Percentiles rank a stretch among this genome's conserved stretches.
These are phyloP conservation scores for Plecturocebus donacophilus DNA, from an alignment of 2,113 vertebrate genomes.

Conservation along the genomic window DNA sequence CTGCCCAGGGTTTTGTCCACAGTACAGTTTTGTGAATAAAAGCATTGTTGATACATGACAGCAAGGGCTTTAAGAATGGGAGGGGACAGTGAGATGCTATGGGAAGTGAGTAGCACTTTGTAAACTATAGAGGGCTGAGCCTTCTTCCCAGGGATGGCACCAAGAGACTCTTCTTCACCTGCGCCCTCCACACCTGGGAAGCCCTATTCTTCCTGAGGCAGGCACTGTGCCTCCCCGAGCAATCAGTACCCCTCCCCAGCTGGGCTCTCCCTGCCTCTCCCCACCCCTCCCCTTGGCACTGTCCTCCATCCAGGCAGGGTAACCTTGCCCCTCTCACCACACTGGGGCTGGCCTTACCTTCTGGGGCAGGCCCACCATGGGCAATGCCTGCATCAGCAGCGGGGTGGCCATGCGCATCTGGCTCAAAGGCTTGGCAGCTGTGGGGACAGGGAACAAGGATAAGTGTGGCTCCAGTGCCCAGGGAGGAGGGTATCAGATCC, in stretches of 20 bases:
- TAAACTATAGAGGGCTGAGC: neutral
- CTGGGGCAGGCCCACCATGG: neutral
- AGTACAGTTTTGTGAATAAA: neutral
- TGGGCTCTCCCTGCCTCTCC: neutral
- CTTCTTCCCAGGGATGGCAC: neutral
- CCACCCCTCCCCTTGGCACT: neutral
- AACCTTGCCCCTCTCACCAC: neutral
- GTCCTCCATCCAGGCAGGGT: too few relatives aligned
- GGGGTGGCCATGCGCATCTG: constrained; percentile 84
- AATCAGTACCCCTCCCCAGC: neutral
- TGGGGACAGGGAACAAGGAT: neutral
- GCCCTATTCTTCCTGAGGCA: neutral
- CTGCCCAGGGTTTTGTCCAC: neutral
- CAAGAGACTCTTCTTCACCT: neutral
- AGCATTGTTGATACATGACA: neutral
- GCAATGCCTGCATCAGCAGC: constrained; percentile 75
- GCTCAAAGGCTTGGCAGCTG: constrained; percentile 65
- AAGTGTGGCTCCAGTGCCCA: neutral
- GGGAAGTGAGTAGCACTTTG: neutral
- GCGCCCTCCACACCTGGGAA: neutral
- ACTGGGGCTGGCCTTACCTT: constrained; percentile 49
- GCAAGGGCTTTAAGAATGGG: neutral
- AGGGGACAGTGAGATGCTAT: neutral
- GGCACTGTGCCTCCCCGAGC: neutral
- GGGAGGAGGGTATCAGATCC: neutral